Evolutionary conservation across 2,888 invertebrate species (phyloP).

Genomic region (Metacarcinus magister): DNA sequence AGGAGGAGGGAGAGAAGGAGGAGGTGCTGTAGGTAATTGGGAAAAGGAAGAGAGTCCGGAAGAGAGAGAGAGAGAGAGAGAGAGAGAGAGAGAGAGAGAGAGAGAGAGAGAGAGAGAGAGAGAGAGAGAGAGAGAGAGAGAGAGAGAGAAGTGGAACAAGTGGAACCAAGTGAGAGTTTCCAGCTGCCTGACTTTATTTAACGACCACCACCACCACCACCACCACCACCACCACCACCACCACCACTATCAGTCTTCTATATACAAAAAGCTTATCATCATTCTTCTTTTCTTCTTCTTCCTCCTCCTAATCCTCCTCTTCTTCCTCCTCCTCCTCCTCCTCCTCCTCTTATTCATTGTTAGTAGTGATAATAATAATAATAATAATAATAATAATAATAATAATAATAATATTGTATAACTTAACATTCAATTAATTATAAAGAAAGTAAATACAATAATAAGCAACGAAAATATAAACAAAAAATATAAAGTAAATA

Average conservation of each 20-base stretch:
- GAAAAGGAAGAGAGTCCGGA: neutral
- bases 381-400: no score
- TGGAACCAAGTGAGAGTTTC: neutral
- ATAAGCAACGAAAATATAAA: no score
- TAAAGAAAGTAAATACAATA: no score
- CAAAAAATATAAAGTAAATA: no score
- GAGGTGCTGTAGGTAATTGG: neutral
- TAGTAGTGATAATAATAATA: no score
- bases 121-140: constrained; percentile 53
- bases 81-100: constrained; percentile 52
- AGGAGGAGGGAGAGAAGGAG: neutral
- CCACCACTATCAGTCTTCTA: no score
- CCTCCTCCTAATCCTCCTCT: neutral
- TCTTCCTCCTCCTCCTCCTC: neutral
- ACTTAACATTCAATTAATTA: no score
- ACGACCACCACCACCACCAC: neutral
- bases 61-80: constrained; percentile 58
- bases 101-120: constrained; percentile 34
- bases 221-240: neutral
- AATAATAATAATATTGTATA: no score
- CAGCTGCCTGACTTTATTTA: neutral
- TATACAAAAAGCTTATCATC: no score
- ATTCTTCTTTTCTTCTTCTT: no score
- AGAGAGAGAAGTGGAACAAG: neutral
- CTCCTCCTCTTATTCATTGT: neutral